Percentiles rank a stretch among this genome's conserved stretches.
Evolutionary conservation across 2,113 vertebrate genomes (phyloP).

Genomic region (Prionailurus viverrinus): DNA sequence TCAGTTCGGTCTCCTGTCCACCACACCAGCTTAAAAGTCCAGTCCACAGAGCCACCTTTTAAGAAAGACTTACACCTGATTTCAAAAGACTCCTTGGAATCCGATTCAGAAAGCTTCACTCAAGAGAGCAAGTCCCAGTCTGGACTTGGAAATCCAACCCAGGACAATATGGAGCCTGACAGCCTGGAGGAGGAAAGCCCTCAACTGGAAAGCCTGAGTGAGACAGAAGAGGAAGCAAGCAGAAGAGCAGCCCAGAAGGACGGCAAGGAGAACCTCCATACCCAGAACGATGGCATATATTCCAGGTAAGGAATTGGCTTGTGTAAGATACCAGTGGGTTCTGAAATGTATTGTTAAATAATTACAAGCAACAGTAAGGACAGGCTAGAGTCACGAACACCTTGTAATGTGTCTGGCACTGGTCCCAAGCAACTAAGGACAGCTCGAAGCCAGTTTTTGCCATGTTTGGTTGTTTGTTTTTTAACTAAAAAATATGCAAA

Average conservation of each 20-base stretch:
- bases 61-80: background rate
- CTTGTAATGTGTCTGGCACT: background rate
- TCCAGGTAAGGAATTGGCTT: slow-evolving; percentile 63
- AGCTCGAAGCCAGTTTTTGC: background rate
- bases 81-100: slow-evolving; percentile 85
- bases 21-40: slow-evolving; percentile 50
- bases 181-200: slow-evolving; percentile 83
- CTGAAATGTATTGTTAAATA: background rate
- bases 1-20: slow-evolving; percentile 4
- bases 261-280: background rate
- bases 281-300: accelerated
- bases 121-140: slow-evolving; percentile 81
- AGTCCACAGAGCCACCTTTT: background rate
- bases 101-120: slow-evolving; percentile 84
- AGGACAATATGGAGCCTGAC: slow-evolving; percentile 66
- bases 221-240: slow-evolving; percentile 56
- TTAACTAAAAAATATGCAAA: background rate
- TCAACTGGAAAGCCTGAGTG: slow-evolving; percentile 39
- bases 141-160: slow-evolving; percentile 71
- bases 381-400: background rate
- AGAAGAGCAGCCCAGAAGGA: background rate
- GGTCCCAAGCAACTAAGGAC: background rate
- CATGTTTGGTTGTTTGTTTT: background rate
- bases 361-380: background rate
- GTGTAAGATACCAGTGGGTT: background rate